Conservation (phyloP, 2,888 invertebrate genomes). For the Oscheius onirici region DNA sequence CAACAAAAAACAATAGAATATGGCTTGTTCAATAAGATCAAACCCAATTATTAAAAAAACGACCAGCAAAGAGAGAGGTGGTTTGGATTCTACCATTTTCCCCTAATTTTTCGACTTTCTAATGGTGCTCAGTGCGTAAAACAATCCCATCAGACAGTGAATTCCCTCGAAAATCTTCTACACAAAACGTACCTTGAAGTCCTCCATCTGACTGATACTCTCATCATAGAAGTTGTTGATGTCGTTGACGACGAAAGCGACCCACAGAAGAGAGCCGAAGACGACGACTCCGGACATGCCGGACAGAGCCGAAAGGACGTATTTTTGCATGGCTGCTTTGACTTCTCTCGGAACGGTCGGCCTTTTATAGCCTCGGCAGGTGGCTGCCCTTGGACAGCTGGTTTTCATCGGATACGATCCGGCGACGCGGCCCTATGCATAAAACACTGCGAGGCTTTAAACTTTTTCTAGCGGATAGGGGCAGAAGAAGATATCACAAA, state of each 20-base stretch:
- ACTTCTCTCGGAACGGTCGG: neutral
- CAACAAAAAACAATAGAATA: too few species aligned
- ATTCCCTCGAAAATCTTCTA: neutral
- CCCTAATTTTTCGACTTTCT: too few species aligned
- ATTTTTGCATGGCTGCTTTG: conserved; percentile 22
- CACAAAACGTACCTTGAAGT: conserved; percentile 13
- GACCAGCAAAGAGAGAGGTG: too few species aligned
- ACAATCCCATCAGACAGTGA: neutral
- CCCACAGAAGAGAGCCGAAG: conserved; percentile 10
- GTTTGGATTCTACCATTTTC: too few species aligned
- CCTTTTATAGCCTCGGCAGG: conserved; percentile 26
- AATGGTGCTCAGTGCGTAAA: too few species aligned
- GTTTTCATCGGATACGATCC: conserved; percentile 28
- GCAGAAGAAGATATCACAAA: too few species aligned
- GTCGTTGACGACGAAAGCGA: conserved; percentile 12
- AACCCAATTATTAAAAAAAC: too few species aligned
- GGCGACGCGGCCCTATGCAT: neutral
- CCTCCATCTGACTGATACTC: conserved; percentile 7
- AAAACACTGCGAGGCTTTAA: too few species aligned
- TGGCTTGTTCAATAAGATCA: too few species aligned
- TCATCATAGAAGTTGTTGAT: conserved; percentile 29
- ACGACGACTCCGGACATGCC: conserved; percentile 17
- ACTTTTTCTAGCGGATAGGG: too few species aligned
- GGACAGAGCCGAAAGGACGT: conserved; percentile 15
- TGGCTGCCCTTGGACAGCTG: conserved; percentile 25